Conservation (phyloP, 2,888 invertebrate species). For the Hirtodrosophila cameraria region DNA sequence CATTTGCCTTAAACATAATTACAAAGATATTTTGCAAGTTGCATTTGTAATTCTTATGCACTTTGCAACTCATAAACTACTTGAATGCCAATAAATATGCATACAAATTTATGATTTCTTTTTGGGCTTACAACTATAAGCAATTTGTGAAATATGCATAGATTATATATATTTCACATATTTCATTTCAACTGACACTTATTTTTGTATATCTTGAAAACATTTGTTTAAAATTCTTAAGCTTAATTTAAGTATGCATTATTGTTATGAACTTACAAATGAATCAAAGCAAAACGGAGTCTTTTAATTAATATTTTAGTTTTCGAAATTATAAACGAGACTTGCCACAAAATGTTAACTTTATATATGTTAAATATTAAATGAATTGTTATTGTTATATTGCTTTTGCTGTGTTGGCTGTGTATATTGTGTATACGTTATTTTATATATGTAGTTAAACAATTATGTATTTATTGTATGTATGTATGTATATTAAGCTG, state of each 20-base stretch:
- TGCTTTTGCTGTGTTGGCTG: constrained; percentile 41
- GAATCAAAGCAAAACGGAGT: constrained; percentile 1
- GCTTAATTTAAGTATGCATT: background rate
- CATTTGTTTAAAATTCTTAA: background rate
- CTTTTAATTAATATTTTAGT: constrained; percentile 30
- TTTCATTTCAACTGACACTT: constrained; percentile 41
- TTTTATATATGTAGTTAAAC: constrained; percentile 32
- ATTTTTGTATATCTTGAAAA: constrained; percentile 6
- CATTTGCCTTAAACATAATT: constrained; percentile 15
- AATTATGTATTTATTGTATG: constrained; percentile 40
- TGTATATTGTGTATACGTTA: constrained; percentile 30
- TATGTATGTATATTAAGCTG: constrained; percentile 62
- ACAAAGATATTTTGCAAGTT: constrained; percentile 9
- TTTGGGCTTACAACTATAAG: constrained; percentile 6
- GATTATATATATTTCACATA: constrained; percentile 12
- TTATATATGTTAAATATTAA: constrained; percentile 33
- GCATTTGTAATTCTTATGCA: constrained; percentile 7
- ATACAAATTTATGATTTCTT: constrained; percentile 23
- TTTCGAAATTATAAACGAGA: constrained; percentile 48
- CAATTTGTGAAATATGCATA: constrained; percentile 15
- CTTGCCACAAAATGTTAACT: constrained; percentile 30
- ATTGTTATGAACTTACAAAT: constrained; percentile 1
- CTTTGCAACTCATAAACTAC: constrained; percentile 7
- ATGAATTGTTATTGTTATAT: constrained; percentile 47
- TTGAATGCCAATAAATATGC: constrained; percentile 24